These are phyloP conservation scores for Spinibarbus caldwelli DNA, from an alignment of 2,797 vertebrate species.

Conservation along the genomic window DNA sequence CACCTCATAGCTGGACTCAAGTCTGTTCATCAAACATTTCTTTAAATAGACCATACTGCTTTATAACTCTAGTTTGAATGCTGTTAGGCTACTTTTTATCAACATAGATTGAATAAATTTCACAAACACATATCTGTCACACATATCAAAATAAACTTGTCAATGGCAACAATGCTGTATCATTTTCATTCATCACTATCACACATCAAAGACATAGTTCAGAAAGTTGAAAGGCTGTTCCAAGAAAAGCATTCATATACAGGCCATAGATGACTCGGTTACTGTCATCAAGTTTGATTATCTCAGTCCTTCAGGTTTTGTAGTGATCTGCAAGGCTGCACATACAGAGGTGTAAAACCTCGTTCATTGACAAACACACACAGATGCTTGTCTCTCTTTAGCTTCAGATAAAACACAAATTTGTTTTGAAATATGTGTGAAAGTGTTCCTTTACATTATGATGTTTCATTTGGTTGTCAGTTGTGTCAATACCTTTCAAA, in stretches of 20 bases:
- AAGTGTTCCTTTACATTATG: not conserved
- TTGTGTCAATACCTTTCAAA: too few relatives aligned
- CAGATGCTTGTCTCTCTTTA: too few relatives aligned
- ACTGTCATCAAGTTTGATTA: not conserved
- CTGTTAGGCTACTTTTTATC: not conserved
- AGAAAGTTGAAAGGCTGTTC: slow-evolving; percentile 25
- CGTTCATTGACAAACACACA: not conserved
- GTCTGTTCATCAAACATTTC: not conserved
- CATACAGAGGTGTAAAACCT: not conserved
- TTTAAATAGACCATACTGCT: not conserved
- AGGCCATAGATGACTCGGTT: slow-evolving; percentile 2
- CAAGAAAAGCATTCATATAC: slow-evolving; percentile 20
- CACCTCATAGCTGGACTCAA: not conserved
- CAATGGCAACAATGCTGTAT: not conserved
- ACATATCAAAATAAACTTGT: not conserved
- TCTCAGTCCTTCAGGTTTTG: not conserved
- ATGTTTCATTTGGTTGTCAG: not conserved
- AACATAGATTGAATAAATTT: not conserved
- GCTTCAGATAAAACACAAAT: not conserved
- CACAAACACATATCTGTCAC: not conserved
- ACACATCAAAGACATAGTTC: slow-evolving; percentile 27
- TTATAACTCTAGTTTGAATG: not conserved
- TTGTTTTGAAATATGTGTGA: not conserved
- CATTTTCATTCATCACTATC: not conserved
- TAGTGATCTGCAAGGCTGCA: not conserved